Percentiles rank a stretch among this genome's conserved stretches.
Evolutionary conservation across 2,888 invertebrate species (phyloP).

Genomic region (Cantharis flavilabris): DNA sequence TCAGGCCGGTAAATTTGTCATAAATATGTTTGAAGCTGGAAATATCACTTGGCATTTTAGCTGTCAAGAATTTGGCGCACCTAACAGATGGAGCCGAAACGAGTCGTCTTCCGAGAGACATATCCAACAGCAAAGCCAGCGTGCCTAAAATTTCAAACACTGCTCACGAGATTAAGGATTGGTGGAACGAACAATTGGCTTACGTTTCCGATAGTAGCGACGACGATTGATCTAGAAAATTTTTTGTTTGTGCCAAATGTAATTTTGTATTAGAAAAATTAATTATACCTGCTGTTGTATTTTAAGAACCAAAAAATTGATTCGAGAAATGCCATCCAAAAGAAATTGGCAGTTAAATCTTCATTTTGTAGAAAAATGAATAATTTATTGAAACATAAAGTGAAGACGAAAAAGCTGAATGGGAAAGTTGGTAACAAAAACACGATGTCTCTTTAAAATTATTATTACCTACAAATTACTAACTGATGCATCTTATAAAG

Average conservation of each 20-base stretch:
- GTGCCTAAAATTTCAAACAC: conserved; percentile 60
- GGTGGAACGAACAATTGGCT: conserved; percentile 82
- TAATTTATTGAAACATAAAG: no score
- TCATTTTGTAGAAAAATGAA: no score
- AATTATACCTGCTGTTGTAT: neutral
- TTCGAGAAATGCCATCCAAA: no score
- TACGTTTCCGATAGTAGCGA: conserved; percentile 68
- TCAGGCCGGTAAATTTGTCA: conserved; percentile 61
- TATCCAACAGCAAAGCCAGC: conserved; percentile 55
- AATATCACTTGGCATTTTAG: conserved; percentile 36
- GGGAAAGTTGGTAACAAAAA: no score
- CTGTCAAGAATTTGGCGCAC: conserved; percentile 60
- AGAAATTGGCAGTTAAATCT: no score
- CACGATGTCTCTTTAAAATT: no score
- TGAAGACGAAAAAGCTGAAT: no score
- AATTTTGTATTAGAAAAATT: neutral
- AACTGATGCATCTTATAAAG: no score
- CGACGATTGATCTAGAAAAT: conserved; percentile 50
- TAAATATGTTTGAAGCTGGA: neutral
- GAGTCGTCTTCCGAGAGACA: conserved; percentile 55
- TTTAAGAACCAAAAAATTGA: neutral
- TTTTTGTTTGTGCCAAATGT: neutral
- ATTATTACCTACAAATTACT: no score
- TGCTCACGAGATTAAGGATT: conserved; percentile 77
- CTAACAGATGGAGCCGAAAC: conserved; percentile 58